Evolutionary conservation across 2,113 vertebrate genomes (phyloP), one percentile per base, ranked within the genome.

Genomic region (Sturnus vulgaris): DNA sequence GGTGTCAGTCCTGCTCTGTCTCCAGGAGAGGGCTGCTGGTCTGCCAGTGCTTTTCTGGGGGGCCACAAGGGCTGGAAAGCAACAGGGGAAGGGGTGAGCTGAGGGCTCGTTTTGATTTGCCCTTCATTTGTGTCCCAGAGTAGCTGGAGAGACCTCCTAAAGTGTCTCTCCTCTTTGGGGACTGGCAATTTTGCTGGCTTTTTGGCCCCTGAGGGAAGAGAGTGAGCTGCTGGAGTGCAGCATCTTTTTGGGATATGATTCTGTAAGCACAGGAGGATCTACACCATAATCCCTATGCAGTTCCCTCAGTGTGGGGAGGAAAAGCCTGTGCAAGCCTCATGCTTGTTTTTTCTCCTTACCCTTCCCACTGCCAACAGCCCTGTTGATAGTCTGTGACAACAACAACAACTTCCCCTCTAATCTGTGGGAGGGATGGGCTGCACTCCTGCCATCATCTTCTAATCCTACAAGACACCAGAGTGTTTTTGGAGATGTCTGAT

Each of bases 271-370:
- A 35, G 56, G 61, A 80, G 50, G 25, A 27, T 15, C 27, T 35
- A 27, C 10, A 30, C 35, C 9, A 4, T 5, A 14, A 42, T n/a
- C 23, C 17, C 11, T n/a, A 0, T 0, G 0, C 10, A 19, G 1
- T 28, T 78, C 52, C 56, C 88, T 70, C 73, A 46, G 14, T 1
- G 0, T 7, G 52, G 25, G n/a, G n/a, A 78, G 61, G 25, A 66
- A 68, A 82, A 82, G 33, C 35, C 11, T 49, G 27, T 30, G 30
- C 10, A 55, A 93, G 20, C 3, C 40, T 76, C 31, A 42, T 49
- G 25, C 24, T 56, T 76, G 27, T 22, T 24, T 61, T 91, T 52
- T 37, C 37, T n/a, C 40, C 27, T 46, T 11, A 16, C 12, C 44
- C 2, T 72, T 79, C 47, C 87, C 25, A 8, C 19, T 56, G 35